Base-by-base conservation (phyloP, 1,140 invertebrate genomes). In the Ostrea edulis region DNA sequence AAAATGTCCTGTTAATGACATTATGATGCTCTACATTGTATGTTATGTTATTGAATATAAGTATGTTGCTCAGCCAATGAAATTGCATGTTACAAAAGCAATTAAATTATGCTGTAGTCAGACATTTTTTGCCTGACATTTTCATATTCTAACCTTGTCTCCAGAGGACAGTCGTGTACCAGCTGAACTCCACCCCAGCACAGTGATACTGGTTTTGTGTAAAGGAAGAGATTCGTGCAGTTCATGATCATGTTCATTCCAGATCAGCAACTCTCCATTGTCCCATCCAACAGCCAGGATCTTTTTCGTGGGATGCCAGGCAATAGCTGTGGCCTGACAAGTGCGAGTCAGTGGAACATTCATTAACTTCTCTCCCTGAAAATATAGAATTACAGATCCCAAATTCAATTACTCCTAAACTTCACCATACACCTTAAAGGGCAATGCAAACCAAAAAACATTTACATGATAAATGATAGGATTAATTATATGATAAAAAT, bases 251-350 rank as follows among this genome's bases (percentile, higher is more conserved):
- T 92, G 91, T 90, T 97, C 96, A 91, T 97, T 96, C 97, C 97
- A 97, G 85, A 98, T 96, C 92, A 97, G 96, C 0, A 99, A 95
- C 93, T 98, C 97, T 65, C 98, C 98, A 93, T 96, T 97, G 94
- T 98, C 98, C 98, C 98, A 99, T 11, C 98, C 98, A 85, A 97
- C 97, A 7, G 97, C 97, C 82, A 99, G 93, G 86, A 98, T 95
- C 77, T 97, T 96, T 92, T 97, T 96, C 62, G 96, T 96, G 2
- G 98, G 98, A 95, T 99, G 98, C 98, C 98, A 99, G 5, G 96
- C 96, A 29, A 99, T 94, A 8, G 97, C 96, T 14, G 97, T 97
- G 2, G 93, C 91, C 35, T 91, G 89, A 68, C 91, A 89, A 22
- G 92, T 90, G 85, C 92, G 90, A 53, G 92, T 90, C 22, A 97